These are phyloP conservation scores for Eilema depressum DNA, from an alignment of 2,888 invertebrate genomes.

Conservation along the genomic window DNA sequence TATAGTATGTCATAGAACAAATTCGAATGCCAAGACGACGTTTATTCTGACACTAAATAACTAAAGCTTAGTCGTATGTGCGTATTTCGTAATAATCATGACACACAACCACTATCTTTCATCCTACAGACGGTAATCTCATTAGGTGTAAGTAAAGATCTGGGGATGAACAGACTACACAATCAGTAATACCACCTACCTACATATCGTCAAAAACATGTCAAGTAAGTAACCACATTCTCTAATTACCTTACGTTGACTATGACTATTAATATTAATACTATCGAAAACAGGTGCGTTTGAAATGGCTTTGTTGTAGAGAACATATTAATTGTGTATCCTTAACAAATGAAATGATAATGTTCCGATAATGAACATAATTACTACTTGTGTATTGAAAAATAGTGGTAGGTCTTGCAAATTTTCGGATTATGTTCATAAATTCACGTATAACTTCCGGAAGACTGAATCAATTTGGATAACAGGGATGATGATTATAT, in stretches of 20 bases:
- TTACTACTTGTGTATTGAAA: neutral
- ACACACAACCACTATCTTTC: slow-evolving; percentile 38
- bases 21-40: slow-evolving; percentile 5
- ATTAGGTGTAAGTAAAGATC: slow-evolving; percentile 47
- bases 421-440: neutral
- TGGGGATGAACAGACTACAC: slow-evolving; percentile 26
- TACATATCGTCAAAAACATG: slow-evolving; percentile 59
- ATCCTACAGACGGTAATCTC: slow-evolving; percentile 48
- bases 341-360: slow-evolving; percentile 29
- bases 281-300: slow-evolving; percentile 66
- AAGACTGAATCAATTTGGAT: too few species aligned
- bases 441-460: too few species aligned
- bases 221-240: slow-evolving; percentile 64
- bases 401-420: neutral
- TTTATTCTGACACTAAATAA: slow-evolving; percentile 24
- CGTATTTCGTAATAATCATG: slow-evolving; percentile 43
- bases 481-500: too few species aligned
- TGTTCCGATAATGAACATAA: slow-evolving; percentile 15
- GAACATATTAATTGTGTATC: slow-evolving; percentile 37
- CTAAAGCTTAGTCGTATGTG: slow-evolving; percentile 20
- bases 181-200: neutral
- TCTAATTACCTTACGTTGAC: slow-evolving; percentile 73
- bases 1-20: slow-evolving; percentile 8
- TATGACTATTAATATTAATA: slow-evolving; percentile 70
- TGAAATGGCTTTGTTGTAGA: slow-evolving; percentile 46